Conservation (phyloP, 2,113 vertebrate genomes). For the Cinclus cinclus region DNA sequence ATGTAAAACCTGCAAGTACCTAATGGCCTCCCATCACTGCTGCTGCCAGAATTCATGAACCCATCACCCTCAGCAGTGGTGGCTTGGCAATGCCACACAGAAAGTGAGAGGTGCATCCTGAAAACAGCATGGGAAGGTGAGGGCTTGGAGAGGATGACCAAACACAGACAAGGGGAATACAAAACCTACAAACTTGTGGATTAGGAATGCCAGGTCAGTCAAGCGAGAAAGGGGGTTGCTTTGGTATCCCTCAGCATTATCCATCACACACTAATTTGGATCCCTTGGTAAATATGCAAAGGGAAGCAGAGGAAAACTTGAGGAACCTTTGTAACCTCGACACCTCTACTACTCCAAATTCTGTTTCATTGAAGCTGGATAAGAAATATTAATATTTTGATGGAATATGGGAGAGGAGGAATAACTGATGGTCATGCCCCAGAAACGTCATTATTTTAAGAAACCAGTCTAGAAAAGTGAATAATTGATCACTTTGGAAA, state of each 20-base stretch:
- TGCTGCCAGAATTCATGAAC: background rate
- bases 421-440: background rate
- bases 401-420: background rate
- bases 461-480: background rate
- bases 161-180: fast-evolving
- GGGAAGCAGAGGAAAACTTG: background rate
- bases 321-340: background rate
- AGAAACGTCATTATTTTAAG: background rate
- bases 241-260: background rate
- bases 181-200: background rate
- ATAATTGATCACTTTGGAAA: background rate
- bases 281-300: background rate
- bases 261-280: background rate
- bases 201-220: background rate
- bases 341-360: background rate
- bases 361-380: background rate
- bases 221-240: background rate
- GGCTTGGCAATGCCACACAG: background rate
- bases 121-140: background rate
- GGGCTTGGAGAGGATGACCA: background rate
- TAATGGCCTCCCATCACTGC: background rate
- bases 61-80: background rate
- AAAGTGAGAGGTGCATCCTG: background rate
- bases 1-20: background rate
- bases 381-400: background rate